Base-by-base conservation (phyloP, 30 jellyfish, hydroid and myxozoan species). In the Aurelia sp. region DNA sequence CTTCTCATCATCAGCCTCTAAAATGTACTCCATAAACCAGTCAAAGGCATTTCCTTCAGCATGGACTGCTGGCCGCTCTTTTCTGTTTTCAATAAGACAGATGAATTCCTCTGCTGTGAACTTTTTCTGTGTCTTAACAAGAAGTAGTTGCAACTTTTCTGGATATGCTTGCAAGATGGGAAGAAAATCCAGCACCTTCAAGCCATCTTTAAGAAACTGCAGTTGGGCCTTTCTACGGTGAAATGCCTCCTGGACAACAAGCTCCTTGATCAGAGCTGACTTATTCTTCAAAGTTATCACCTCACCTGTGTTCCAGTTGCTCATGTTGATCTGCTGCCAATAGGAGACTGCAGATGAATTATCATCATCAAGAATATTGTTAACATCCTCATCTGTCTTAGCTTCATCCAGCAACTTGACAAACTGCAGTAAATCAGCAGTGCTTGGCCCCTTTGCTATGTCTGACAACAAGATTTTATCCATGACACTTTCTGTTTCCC, bases 321-420 rank as follows among this genome's bases (percentile, higher is more conserved):
- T 72, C 50, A 51, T 72, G 69, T 72, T 72, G 83, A 72, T 72
- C 70, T 72, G 70, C 31, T 72, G 83, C 83, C 83, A 72, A 51
- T 72, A 72, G 20, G 83, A 41, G 48, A 19, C 69, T 13, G 79
- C 79, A 51, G 70, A 72, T 18, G 67, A 44, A 41, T 18, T 47
- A 50, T 50, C 13, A 12, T 72, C 83, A 40, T 72, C 83, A 72
- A 72, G 48, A 18, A 72, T 47, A 40, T 47, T 51, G 48, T 72
- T 51, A 11, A 18, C 22, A 47, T 72, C 70, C 52, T 51, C 47
- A 13, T 72, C 69, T n/a, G 83, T 72, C 31, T 72, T 6, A 23
- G 55, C 83, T 41, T 72, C 83, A 72, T 72, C 83, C 48, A 72
- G 69, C 27, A 13, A 12, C 31, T 47, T 72, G 69, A 72, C 70